These are phyloP conservation scores for Ammodytes marinus DNA, from an alignment of 2,113 vertebrate genomes.

Conservation along the genomic window DNA sequence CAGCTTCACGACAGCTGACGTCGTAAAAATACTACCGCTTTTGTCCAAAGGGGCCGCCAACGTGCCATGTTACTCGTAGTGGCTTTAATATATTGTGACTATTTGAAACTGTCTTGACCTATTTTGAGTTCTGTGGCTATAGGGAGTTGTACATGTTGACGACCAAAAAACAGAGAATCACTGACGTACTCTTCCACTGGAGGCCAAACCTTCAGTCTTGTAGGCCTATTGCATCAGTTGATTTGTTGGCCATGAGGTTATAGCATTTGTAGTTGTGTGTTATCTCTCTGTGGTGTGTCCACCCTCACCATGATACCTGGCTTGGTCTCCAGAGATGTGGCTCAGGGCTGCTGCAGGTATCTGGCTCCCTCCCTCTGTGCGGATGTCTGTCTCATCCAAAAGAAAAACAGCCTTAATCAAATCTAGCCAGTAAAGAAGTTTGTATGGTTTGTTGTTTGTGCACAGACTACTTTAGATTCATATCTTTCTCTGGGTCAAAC, in stretches of 20 bases:
- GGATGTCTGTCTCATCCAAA: slow-evolving; percentile 13
- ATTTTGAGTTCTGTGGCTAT: background rate
- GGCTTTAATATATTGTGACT: background rate
- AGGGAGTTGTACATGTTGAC: too few species aligned
- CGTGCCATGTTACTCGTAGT: too few species aligned
- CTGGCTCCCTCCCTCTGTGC: slow-evolving; percentile 62
- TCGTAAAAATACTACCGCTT: too few species aligned
- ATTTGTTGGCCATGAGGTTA: slow-evolving; percentile 9
- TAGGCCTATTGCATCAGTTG: background rate
- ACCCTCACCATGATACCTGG: background rate
- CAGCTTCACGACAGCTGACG: too few species aligned
- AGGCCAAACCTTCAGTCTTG: background rate
- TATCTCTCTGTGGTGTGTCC: background rate
- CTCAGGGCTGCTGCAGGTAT: slow-evolving; percentile 35
- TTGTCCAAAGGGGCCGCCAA: too few species aligned
- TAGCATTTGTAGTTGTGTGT: background rate
- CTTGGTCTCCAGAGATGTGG: background rate
- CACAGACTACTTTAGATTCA: slow-evolving; percentile 45
- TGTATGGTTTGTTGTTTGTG: slow-evolving; percentile 48
- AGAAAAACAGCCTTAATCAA: slow-evolving; percentile 28
- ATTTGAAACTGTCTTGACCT: background rate
- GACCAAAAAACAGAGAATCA: background rate
- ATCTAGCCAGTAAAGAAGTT: slow-evolving; percentile 38
- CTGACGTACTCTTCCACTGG: background rate
- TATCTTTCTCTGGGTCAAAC: slow-evolving; percentile 51